Base-by-base conservation (phyloP, 53 echinoderm and acorn worm genomes). In the Echinometra lucunter region DNA sequence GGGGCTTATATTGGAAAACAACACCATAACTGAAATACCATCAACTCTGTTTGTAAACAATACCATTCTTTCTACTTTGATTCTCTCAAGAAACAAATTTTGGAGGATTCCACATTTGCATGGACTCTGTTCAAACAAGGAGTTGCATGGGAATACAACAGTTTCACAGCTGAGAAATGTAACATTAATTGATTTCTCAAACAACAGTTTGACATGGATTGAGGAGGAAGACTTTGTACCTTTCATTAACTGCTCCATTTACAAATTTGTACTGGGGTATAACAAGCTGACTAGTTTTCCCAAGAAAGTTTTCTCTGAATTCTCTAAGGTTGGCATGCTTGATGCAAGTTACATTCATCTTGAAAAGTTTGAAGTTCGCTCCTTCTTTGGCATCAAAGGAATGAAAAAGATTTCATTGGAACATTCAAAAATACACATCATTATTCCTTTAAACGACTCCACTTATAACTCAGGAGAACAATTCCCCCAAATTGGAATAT, bases 401-500 rank as follows among this genome's bases (percentile, higher is more conserved):
- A 74, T 92, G 2, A 74, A 6, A 28, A 15, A n/a, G 25, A 11
- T 92, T 23, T 27, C 53, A 25, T 12, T 72, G n/a, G 74, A 28
- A 44, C 0, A 40, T 16, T 92, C 55, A 57, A 44, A 42, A 42
- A 92, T 92, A 15, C 18, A 92, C 1, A 27, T 2, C 16, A 72
- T 92, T 21, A 45, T 69, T 74, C 30, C 92, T n/a, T 47, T 92
- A 44, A 72, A 92, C 27, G 42, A 10, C 25, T 72, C 74, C 10
- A 7, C 44, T 91, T 3, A 74, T 72, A 42, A 25, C 5, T 16
- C 44, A 16, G 3, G 37, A 38, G 91, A 40, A 63, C 55, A 88
- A 57, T 56, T 88, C 34, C 88, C 88, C 1, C 18, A 63, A 35
- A 40, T 91, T 25, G 25, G 66, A 38, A 66, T 23, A 66, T 4